Percentiles rank a stretch among this genome's conserved stretches.
phyloP scores from a whole-genome alignment of 2,888 invertebrate genomes.

The Lymantria dispar region DNA sequence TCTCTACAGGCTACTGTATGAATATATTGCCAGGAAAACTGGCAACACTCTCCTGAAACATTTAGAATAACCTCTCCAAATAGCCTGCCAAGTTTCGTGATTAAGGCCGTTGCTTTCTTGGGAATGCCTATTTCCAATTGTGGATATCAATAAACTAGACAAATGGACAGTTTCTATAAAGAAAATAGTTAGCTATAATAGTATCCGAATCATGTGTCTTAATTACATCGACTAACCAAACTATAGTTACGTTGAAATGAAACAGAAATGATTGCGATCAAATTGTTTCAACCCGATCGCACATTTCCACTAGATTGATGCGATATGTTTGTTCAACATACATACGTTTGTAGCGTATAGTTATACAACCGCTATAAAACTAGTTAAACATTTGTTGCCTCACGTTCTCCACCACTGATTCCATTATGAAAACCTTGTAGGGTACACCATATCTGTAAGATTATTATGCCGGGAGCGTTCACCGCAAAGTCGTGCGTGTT shows the following conservation, averaged over 20 bases:
- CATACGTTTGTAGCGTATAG: conserved; percentile 8
- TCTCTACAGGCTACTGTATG: no score
- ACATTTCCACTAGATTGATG: conserved; percentile 31
- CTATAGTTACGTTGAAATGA: not conserved
- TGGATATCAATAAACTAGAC: no score
- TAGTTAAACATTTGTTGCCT: conserved; percentile 23
- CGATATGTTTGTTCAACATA: conserved; percentile 21
- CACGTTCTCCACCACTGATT: conserved; percentile 30
- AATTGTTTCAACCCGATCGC: conserved; percentile 41
- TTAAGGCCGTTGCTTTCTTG: no score
- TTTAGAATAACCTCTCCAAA: no score
- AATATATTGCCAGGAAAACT: no score
- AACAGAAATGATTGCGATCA: conserved; percentile 37
- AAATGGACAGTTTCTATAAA: no score
- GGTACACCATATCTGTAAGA: conserved; percentile 36
- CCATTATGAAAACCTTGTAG: conserved; percentile 42
- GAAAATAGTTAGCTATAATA: no score
- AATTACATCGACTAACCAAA: no score
- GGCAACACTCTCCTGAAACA: no score
- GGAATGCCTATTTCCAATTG: no score
- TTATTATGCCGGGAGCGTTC: conserved; percentile 47
- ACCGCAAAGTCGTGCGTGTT: conserved; percentile 53
- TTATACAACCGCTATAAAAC: conserved; percentile 14
- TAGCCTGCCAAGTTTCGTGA: no score
- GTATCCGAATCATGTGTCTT: no score